Evolutionary conservation across 2,113 vertebrate species (phyloP), one percentile per base, ranked within the genome.

Genomic region (Myocastor coypus): DNA sequence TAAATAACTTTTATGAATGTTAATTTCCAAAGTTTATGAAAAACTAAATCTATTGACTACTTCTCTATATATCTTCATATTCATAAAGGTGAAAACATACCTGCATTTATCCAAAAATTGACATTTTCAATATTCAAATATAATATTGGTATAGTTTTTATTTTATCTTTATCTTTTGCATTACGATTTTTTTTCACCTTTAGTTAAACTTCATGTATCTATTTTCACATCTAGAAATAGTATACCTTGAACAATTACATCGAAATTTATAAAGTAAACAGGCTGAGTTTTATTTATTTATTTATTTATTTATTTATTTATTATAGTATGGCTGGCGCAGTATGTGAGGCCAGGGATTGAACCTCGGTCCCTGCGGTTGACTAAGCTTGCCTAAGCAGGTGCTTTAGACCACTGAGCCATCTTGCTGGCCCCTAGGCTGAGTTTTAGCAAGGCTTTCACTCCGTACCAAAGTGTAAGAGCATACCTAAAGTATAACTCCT

Each of bases 101-200:
- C 8, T 89, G 61, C 5, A 66, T 63, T 81, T 64, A 64, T 7
- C 32, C n/a, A 83, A 94, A 89, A 82, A 63, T 30, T 13, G 10
- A 80, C 52, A 63, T 80, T 92, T 95, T 88, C 28, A 34, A 88
- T 77, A 78, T 83, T 85, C 8, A 89, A 81, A 68, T 68, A 42
- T 34, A 63, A 85, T 59, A 88, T 2, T 82, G 78, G 57, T 50
- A 6, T 52, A 32, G 11, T 86, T 82, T 91, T 63, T 32, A 52
- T 40, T 94, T 84, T 94, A n/a, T 81, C 4, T 94, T 78, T 89
- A n/a, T 81, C 6, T 90, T 93, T 96, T 66, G 5, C 22, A 92
- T 82, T 89, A 32, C 52, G 6, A 55, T 13, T 55, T 63, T 87
- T 80, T 89, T 81, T 85, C 6, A 75, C 9, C 57, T 89, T 69